phyloP scores from a whole-genome alignment of 1,140 invertebrate species.

The Potamilus streckersoni region DNA sequence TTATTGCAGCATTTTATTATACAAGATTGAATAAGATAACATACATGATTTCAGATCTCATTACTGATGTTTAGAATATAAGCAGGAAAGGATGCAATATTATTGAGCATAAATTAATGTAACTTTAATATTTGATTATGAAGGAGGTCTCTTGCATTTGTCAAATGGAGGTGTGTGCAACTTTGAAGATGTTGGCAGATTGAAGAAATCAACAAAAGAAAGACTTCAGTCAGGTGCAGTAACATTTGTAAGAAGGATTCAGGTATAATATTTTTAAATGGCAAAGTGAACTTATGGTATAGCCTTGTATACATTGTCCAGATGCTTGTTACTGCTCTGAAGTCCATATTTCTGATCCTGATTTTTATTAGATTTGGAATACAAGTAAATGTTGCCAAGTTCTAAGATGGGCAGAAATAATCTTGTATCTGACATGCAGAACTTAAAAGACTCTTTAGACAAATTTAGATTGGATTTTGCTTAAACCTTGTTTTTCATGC shows the following conservation, averaged over 20 bases:
- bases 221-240: constrained; percentile 41
- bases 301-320: too few species aligned
- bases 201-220: constrained; percentile 45
- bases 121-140: constrained; percentile 2
- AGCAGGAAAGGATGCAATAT: background rate
- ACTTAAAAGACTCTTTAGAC: background rate
- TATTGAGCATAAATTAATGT: background rate
- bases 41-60: background rate
- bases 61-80: background rate
- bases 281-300: too few species aligned
- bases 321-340: too few species aligned
- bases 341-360: too few species aligned
- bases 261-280: background rate
- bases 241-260: too few species aligned
- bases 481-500: too few species aligned
- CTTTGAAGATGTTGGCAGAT: constrained; percentile 43
- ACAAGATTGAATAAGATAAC: background rate
- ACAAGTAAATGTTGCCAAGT: background rate
- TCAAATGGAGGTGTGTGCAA: constrained; percentile 47
- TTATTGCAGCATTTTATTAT: background rate
- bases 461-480: background rate
- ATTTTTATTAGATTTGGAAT: too few species aligned
- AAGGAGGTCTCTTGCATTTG: constrained; percentile 47
- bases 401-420: background rate
- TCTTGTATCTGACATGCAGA: background rate